These are phyloP conservation scores for Enteromius unitaeniatus DNA, from an alignment of 2,797 vertebrate genomes.

Conservation along the genomic window DNA sequence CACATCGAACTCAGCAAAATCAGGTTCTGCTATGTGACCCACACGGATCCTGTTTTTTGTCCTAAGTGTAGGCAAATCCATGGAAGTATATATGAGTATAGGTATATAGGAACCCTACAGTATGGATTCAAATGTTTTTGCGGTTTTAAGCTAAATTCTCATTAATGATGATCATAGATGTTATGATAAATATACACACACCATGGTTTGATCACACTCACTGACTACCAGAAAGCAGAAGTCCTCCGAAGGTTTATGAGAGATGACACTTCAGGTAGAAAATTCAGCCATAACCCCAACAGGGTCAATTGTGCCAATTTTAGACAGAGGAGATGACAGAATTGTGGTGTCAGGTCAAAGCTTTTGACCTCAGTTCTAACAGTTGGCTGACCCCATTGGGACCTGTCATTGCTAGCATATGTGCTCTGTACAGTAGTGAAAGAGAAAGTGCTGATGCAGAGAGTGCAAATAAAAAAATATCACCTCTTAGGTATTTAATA, in stretches of 20 bases:
- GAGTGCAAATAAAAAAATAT: background rate
- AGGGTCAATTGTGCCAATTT: constrained; percentile 58
- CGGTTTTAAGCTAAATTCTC: background rate
- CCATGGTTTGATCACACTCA: constrained; percentile 41
- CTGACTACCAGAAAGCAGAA: constrained; percentile 51
- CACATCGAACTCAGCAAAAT: no score
- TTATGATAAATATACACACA: background rate
- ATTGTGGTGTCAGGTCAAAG: constrained; percentile 59
- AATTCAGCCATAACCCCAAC: constrained; percentile 56
- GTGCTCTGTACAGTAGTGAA: background rate
- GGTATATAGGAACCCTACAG: no score
- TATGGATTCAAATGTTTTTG: no score
- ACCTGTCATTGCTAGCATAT: constrained; percentile 45
- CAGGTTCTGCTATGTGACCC: no score
- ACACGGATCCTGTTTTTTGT: no score
- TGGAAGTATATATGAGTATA: no score
- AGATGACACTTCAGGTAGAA: constrained; percentile 58
- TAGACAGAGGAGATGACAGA: constrained; percentile 60
- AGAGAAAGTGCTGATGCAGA: constrained; percentile 9
- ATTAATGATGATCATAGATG: background rate
- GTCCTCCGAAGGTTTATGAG: constrained; percentile 48
- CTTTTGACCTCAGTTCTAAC: constrained; percentile 64
- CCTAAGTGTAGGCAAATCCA: no score
- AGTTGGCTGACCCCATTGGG: constrained; percentile 57
- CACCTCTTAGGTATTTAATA: background rate